Base-by-base conservation (phyloP, 2,888 invertebrate genomes). In the Carpatolechia fugitivella region DNA sequence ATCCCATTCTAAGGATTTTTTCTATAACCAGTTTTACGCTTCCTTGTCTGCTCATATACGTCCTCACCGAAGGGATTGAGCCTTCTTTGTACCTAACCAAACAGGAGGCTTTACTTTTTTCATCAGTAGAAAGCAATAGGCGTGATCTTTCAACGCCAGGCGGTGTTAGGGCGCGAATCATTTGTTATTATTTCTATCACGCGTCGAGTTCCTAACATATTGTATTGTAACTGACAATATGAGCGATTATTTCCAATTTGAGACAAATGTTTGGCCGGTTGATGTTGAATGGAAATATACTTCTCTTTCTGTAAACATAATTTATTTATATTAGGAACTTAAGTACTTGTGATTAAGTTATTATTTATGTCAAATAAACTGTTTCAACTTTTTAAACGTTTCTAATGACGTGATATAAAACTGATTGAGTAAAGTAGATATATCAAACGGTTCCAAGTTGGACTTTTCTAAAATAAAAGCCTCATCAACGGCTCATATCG, bases 161-260 rank as follows among this genome's bases (percentile, higher is more conserved):
- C 85, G 88, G 89, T 74, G 89, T 87, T 85, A 86, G 87, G 89
- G 87, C 79, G 83, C 80, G 85, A 86, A 87, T 87, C 89, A 89
- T 90, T 90, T 90, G 86, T 90, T 90, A 89, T 87, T 89, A 90
- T 89, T 89, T 87, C 82, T 80, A 80, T 85, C 89, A 87, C 88
- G 89, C 83, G 84, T 82, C 80, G 82, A 85, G 81, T 85, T 86
- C 78, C 80, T 82, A 84, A 86, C 88, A 89, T 86, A 88, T 86
- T 88, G 85, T 90, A 87, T 87, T 88, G 88, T 88, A 82, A 80
- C 88, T 90, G 89, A 90, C 89, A 89, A 87, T 85, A 86, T 88
- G 89, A 88, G 85, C 78, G 88, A 88, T 89, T 87, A 85, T 84
- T 87, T 87, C 82, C 83, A 80, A 87, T 88, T 85, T 80, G 72